Base-by-base conservation (phyloP, 2,888 invertebrate species). In the Leptopilina myrica region DNA sequence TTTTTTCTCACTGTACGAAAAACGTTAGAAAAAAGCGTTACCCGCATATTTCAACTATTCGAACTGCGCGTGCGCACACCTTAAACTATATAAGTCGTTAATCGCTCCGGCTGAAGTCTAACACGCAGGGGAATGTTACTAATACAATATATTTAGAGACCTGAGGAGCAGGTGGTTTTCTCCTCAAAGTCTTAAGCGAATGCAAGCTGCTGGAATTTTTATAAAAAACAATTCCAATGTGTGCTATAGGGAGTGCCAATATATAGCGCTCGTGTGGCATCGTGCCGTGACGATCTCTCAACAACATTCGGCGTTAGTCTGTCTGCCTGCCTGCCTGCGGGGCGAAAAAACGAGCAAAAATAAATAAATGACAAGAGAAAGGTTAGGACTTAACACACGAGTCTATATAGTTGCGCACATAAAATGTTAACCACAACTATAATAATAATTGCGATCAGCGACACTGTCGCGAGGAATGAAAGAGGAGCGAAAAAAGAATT, bases 261-360 rank as follows among this genome's bases (percentile, higher is more conserved):
- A 20, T 20, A 20, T 20, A 4, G 8, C 62, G 20, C 62, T 15
- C 15, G 20, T 56, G 73, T 73, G 73, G 80, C 80, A 83, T 79
- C 79, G 69, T 78, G 75, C 64, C 73, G 73, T 73, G 73, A 73
- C 73, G 73, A 56, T 73, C 73, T 73, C 73, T 81, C 79, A 75
- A 81, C 78, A 81, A 82, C 82, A 82, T 81, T 83, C 69, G 82
- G 6, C 5, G 15, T 62, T 78, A 76, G 79, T 66, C 43, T 69
- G 73, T 69, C 20, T 75, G 78, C 4, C 76, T 76, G 77, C 64
- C 20, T 75, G 78, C 4, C 76, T 76, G 77, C 64, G 6, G 76
- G 80, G 69, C 76, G 67, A 66, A 40, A 43, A 12, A 77, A 67
- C 59, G 53, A 69, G 77, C 80, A 66, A 73, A 73, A 76, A 69